These are phyloP conservation scores for Bovichtus diacanthus DNA, from an alignment of 2,797 vertebrate species.

Conservation along the genomic window DNA sequence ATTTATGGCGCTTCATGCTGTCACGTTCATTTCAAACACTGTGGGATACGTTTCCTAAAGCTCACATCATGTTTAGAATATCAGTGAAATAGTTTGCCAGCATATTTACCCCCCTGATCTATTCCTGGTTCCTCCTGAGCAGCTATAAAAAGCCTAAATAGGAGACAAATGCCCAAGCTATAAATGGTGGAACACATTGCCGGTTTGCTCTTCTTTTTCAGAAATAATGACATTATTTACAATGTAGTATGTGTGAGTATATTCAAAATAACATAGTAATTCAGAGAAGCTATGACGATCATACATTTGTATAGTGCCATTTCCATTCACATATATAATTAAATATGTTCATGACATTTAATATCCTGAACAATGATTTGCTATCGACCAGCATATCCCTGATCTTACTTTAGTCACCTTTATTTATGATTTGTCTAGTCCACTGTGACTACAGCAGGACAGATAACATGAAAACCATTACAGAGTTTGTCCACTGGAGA, in stretches of 20 bases:
- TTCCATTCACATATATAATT: background rate
- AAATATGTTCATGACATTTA: background rate
- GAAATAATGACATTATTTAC: background rate
- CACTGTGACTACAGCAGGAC: background rate
- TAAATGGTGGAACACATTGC: background rate
- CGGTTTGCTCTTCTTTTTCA: background rate
- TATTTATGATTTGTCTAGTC: background rate
- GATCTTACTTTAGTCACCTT: background rate
- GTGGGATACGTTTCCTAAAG: constrained; percentile 18
- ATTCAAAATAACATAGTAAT: background rate
- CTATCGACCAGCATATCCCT: background rate
- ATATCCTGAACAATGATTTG: background rate
- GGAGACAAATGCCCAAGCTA: background rate
- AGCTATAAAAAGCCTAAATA: constrained; percentile 2
- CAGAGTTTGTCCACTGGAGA: background rate
- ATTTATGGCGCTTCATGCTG: constrained; percentile 39
- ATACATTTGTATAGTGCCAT: background rate
- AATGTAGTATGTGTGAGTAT: background rate
- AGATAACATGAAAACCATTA: background rate
- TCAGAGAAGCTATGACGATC: background rate
- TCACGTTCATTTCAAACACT: constrained; percentile 25
- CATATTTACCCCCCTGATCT: background rate
- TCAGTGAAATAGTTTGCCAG: constrained; percentile 18
- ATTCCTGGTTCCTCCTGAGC: background rate
- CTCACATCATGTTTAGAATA: constrained; percentile 20